phyloP scores from a whole-genome alignment of 2,113 vertebrate genomes.

The Istiophorus platypterus region DNA sequence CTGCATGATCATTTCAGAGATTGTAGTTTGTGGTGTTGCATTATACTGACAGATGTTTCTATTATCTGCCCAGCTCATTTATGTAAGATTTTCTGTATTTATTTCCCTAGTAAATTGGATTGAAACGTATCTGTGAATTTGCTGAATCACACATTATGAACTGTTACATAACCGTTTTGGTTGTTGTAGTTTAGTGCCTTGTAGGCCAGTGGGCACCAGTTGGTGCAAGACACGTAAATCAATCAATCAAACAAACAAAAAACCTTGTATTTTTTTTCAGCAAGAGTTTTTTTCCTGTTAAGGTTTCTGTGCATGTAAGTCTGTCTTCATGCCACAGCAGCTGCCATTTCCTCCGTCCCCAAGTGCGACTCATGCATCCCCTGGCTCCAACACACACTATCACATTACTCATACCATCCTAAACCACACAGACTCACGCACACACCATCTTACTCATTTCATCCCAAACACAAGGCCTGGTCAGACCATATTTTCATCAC shows the following conservation, averaged over 20 bases:
- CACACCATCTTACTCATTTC: slow-evolving; percentile 60
- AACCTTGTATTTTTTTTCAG: neutral
- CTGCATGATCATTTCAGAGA: too few species aligned
- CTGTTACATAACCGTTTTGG: neutral
- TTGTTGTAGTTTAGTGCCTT: neutral
- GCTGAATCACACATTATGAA: neutral
- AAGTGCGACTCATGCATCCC: slow-evolving; percentile 63
- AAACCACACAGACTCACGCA: slow-evolving; percentile 42
- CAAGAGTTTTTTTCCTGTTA: neutral
- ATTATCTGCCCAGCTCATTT: neutral
- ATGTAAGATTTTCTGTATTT: too few species aligned
- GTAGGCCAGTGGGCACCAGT: neutral
- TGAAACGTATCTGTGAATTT: neutral
- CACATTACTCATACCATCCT: slow-evolving; percentile 58
- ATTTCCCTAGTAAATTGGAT: too few species aligned
- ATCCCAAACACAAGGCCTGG: slow-evolving; percentile 46
- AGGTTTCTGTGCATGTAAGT: slow-evolving; percentile 11
- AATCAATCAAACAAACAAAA: slow-evolving; percentile 6
- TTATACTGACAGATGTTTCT: neutral
- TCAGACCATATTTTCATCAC: slow-evolving; percentile 39
- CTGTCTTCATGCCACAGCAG: slow-evolving; percentile 32
- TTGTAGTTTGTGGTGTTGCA: too few species aligned
- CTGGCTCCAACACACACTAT: slow-evolving; percentile 55
- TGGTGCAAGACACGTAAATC: neutral
- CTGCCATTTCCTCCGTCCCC: slow-evolving; percentile 38